Percentiles rank a stretch among this genome's conserved stretches.
phyloP scores from a whole-genome alignment of 2,888 invertebrate genomes.

The Scaptomyza reducta region DNA sequence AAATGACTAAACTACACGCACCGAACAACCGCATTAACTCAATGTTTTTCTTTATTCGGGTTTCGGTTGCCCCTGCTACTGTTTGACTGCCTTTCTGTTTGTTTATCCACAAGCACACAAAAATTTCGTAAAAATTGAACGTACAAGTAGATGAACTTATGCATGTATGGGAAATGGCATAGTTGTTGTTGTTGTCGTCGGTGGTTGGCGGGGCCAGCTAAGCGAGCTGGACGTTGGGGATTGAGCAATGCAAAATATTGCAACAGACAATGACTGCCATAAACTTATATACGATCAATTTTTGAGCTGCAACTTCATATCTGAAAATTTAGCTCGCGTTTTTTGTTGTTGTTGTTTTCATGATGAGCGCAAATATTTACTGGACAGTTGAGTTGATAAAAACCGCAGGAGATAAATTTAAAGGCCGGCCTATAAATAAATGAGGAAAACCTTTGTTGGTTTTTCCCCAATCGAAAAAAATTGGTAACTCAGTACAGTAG shows the following conservation, averaged over 20 bases:
- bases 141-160: slow-evolving; percentile 38
- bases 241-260: slow-evolving; percentile 76
- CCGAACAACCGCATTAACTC: slow-evolving; percentile 17
- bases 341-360: too few relatives aligned
- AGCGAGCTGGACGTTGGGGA: slow-evolving; percentile 29
- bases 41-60: slow-evolving; percentile 19
- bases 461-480: slow-evolving; percentile 1
- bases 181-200: background rate
- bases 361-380: slow-evolving; percentile 13
- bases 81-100: slow-evolving; percentile 58
- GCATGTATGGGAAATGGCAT: slow-evolving; percentile 50
- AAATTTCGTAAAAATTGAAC: slow-evolving; percentile 36
- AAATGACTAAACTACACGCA: slow-evolving; percentile 36
- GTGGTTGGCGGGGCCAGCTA: slow-evolving; percentile 15
- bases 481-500: background rate
- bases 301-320: slow-evolving; percentile 24
- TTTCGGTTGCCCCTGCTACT: slow-evolving; percentile 52
- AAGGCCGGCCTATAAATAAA: slow-evolving; percentile 6
- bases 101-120: slow-evolving; percentile 49
- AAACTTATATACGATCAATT: slow-evolving; percentile 23
- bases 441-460: background rate
- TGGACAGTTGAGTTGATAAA: slow-evolving; percentile 21
- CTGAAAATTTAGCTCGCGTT: background rate
- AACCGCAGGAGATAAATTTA: slow-evolving; percentile 8
- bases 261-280: slow-evolving; percentile 64